Percentiles rank a stretch among this genome's conserved stretches.
These are phyloP conservation scores for Whitmania pigra DNA, from an alignment of 1,140 invertebrate genomes.

Conservation along the genomic window DNA sequence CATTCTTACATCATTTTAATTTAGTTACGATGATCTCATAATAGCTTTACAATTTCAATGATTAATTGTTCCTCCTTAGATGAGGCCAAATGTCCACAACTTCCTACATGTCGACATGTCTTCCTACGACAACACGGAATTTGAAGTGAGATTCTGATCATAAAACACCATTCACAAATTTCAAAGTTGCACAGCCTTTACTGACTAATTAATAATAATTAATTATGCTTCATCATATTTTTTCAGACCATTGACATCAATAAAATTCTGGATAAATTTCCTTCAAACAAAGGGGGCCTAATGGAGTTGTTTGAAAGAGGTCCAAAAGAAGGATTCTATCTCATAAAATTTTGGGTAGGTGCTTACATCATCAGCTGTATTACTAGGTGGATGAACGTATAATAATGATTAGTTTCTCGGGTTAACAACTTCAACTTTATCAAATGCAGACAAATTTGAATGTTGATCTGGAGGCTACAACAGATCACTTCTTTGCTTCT, in stretches of 20 bases:
- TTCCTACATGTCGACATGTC: background rate
- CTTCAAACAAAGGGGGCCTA: constrained; percentile 90
- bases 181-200: background rate
- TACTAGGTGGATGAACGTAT: background rate
- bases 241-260: constrained; percentile 77
- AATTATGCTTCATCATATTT: constrained; percentile 67
- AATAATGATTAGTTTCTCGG: too few relatives aligned
- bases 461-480: background rate
- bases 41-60: too few relatives aligned
- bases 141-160: background rate
- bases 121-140: background rate
- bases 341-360: constrained; percentile 98
- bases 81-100: background rate
- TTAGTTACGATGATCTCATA: too few relatives aligned
- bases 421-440: too few relatives aligned
- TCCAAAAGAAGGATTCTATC: constrained; percentile 91
- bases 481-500: background rate
- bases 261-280: constrained; percentile 98
- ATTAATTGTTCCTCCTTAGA: background rate
- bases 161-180: background rate
- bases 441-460: constrained; percentile 5
- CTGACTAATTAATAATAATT: too few relatives aligned
- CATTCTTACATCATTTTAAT: too few relatives aligned
- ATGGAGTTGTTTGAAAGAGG: constrained; percentile 96
- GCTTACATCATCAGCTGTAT: constrained; percentile 42